phyloP scores from a whole-genome alignment of 2,888 invertebrate species.

The Metacarcinus magister region DNA sequence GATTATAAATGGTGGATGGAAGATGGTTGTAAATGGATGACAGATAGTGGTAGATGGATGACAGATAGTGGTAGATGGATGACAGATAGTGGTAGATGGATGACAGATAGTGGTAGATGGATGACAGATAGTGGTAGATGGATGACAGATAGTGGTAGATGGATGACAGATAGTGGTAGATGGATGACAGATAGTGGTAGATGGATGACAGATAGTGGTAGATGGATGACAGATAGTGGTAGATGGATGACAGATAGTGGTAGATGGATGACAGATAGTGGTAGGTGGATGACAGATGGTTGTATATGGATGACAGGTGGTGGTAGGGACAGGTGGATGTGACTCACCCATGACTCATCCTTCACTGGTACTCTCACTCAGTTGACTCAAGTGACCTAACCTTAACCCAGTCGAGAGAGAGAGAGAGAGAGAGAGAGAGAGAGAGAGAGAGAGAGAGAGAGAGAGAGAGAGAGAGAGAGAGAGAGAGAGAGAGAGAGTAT shows the following conservation, averaged over 20 bases:
- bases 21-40: not conserved
- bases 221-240: not conserved
- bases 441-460: not conserved
- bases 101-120: not conserved
- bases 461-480: not conserved
- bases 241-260: not conserved
- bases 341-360: not conserved
- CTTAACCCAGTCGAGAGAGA: constrained; percentile 20
- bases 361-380: constrained; percentile 6
- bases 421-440: constrained; percentile 12
- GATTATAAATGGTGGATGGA: not conserved
- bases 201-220: not conserved
- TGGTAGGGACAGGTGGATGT: not conserved
- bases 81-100: not conserved
- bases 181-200: not conserved
- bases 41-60: not conserved
- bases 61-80: not conserved
- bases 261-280: not conserved
- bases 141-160: not conserved
- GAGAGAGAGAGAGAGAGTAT: not conserved
- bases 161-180: not conserved
- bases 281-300: not conserved
- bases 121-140: not conserved
- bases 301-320: not conserved
- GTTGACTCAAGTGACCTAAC: not conserved